Conservation (phyloP, 2,113 vertebrate species). For the Menura novaehollandiae region DNA sequence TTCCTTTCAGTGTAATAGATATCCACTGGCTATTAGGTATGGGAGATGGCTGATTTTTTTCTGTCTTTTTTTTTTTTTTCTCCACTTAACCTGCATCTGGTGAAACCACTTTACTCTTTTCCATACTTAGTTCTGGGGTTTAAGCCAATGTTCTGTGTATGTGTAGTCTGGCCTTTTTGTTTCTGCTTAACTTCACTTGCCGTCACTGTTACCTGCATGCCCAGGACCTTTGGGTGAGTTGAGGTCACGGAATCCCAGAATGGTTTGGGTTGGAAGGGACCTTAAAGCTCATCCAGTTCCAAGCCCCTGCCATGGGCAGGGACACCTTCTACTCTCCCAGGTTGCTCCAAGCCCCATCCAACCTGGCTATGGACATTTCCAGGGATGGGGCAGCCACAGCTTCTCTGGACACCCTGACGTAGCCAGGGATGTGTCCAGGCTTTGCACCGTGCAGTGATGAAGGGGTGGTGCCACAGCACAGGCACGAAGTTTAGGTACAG, state of each 20-base stretch:
- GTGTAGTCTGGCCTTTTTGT: background rate
- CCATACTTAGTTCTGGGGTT: background rate
- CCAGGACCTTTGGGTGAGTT: background rate
- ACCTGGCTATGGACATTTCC: rapidly evolving
- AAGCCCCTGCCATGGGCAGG: background rate
- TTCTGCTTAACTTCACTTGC: background rate
- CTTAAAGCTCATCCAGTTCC: background rate
- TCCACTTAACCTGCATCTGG: background rate
- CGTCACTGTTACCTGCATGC: background rate
- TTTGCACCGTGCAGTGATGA: background rate
- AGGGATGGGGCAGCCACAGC: background rate
- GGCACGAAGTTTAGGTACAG: background rate
- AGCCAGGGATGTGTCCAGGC: background rate
- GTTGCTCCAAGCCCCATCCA: rapidly evolving
- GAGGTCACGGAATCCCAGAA: background rate
- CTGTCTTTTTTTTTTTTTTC: background rate
- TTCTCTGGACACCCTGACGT: background rate
- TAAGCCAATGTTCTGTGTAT: background rate
- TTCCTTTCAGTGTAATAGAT: constrained; percentile 46
- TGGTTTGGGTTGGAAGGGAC: background rate
- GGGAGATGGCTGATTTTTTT: background rate
- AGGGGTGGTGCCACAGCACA: background rate
- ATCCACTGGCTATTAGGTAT: constrained; percentile 9
- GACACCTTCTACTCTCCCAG: background rate
- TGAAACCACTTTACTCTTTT: constrained; percentile 1